Evolutionary conservation across 1,140 invertebrate genomes (phyloP).

Genomic region (Rhizoglyphus robini): DNA sequence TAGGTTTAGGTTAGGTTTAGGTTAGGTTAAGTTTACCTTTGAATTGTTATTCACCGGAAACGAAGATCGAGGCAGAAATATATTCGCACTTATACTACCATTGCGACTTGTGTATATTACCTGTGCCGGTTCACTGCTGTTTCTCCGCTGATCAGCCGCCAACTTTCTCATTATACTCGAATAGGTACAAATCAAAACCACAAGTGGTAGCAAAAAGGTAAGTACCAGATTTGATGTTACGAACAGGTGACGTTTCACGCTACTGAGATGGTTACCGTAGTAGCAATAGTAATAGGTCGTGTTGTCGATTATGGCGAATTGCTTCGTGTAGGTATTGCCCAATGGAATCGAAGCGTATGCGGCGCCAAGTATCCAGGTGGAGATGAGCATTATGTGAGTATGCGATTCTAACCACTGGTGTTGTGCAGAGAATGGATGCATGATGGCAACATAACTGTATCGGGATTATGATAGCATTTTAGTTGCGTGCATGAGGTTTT

Average conservation of each 20-base stretch:
- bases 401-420: not conserved
- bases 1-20: too few relatives aligned
- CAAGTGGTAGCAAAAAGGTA: not conserved
- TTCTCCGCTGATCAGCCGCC: not conserved
- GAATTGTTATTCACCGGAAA: too few relatives aligned
- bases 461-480: too few relatives aligned
- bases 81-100: too few relatives aligned
- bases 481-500: too few relatives aligned
- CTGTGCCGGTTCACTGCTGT: too few relatives aligned
- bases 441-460: not conserved
- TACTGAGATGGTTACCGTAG: not conserved
- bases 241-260: not conserved
- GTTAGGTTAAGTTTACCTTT: too few relatives aligned
- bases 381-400: not conserved
- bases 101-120: too few relatives aligned
- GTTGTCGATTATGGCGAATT: too few relatives aligned
- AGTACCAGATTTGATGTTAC: not conserved
- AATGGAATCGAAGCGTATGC: not conserved
- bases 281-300: constrained; percentile 6
- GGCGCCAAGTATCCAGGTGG: not conserved
- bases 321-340: not conserved
- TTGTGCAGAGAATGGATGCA: constrained; percentile 11
- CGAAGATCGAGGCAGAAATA: too few relatives aligned
- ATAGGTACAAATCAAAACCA: not conserved
- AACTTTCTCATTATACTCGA: constrained; percentile 1